Base-by-base conservation (phyloP, 2,113 vertebrate species). In the rat (Rattus norvegicus) region DNA sequence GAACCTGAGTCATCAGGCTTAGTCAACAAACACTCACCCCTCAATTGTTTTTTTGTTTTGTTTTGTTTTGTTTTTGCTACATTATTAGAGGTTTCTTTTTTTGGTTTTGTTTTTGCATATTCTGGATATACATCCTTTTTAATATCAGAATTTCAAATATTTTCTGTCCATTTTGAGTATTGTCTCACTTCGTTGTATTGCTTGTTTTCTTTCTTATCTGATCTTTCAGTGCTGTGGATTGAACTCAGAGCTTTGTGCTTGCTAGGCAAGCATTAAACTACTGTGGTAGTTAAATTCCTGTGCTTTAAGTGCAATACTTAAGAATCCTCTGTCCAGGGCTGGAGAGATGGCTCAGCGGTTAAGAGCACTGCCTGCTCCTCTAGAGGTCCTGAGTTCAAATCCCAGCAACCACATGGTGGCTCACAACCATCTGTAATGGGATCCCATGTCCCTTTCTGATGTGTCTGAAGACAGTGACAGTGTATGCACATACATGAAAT, bases 81-180 rank as follows among this genome's bases (percentile, higher is more conserved):
- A 1, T 90, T 90, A 26, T 63, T 61, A 75, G 70, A 89, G 54
- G 30, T 36, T 28, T 54, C 7, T 49, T 24, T 54, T 54, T 69
- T 69, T 69, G 30, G 67, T 49, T 52, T 52, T 43, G 12, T n/a
- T 61, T 89, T 69, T 73, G 39, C 33, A 80, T 81, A 67, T 49
- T 70, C 49, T 67, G n/a, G 49, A 61, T 90, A 54, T 69, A 39
- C 26, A 83, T 43, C 13, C 28, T n/a, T 90, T 70, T 43, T 61
- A 93, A 76, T 76, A 84, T 52, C 65, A 89, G 39, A 76, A 84
- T 65, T 93, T 19, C 24, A 56, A 96, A 73, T 83, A 86, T 91
- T 90, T 80, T 93, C 81, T 93, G n/a, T 10, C 36, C 33, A 43
- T 4, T 33, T 86, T 90, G 49, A 76, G 47, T 89, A 72, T 70